These are phyloP conservation scores for Chroicocephalus ridibundus DNA, from an alignment of 2,113 vertebrate species.

Conservation along the genomic window DNA sequence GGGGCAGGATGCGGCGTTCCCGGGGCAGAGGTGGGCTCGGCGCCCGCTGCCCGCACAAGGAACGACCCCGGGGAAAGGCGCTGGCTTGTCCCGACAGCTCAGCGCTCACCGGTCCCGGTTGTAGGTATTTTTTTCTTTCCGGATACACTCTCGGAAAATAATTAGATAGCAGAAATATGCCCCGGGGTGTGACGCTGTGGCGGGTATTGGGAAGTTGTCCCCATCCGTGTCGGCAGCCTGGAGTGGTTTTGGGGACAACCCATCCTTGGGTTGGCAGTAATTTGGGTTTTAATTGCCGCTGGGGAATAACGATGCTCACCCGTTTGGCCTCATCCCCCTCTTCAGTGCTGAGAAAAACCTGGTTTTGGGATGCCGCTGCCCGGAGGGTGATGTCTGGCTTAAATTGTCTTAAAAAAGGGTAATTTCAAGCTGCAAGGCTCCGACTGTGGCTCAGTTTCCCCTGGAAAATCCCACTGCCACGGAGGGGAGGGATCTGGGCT, in stretches of 20 bases:
- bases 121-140: neutral
- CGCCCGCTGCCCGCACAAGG: neutral
- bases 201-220: neutral
- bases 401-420: neutral
- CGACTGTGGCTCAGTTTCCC: neutral
- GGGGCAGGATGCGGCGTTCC: neutral
- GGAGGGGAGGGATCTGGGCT: neutral
- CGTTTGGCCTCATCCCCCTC: neutral
- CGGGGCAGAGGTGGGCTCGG: neutral
- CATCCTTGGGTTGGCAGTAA: neutral
- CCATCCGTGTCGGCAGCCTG: neutral
- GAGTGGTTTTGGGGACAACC: neutral
- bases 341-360: neutral
- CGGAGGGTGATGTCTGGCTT: neutral
- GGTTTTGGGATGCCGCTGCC: neutral
- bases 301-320: neutral
- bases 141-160: accelerated
- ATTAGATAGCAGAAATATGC: neutral
- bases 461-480: accelerated
- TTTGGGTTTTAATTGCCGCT: neutral
- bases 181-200: accelerated
- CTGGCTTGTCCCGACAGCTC: neutral
- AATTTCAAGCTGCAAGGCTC: neutral
- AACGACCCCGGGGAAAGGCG: neutral
- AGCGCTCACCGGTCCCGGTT: accelerated